These are phyloP conservation scores for Danaus melanippus DNA, from an alignment of 1,140 invertebrate genomes.

Conservation along the genomic window DNA sequence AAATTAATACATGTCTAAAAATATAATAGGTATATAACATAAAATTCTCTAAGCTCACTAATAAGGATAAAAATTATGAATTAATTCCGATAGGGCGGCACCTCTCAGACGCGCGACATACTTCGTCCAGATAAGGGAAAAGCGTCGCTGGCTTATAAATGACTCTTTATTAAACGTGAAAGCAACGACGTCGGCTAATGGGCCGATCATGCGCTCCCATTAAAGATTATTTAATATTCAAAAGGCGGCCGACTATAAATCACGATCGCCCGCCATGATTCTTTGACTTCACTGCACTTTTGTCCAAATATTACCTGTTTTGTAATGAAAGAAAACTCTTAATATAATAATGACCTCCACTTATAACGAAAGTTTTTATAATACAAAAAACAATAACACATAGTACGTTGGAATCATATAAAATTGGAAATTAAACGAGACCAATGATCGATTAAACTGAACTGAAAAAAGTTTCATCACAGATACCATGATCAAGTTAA, in stretches of 20 bases:
- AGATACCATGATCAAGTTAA: no score
- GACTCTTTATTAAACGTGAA: constrained; percentile 72
- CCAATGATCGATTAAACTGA: no score
- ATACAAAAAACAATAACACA: no score
- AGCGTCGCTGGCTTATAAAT: constrained; percentile 69
- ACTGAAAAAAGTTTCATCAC: no score
- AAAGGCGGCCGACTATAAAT: constrained; percentile 67
- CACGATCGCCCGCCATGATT: constrained; percentile 64
- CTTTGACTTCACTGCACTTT: constrained; percentile 64
- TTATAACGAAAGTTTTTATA: no score
- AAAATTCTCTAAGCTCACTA: constrained; percentile 17
- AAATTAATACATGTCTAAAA: constrained; percentile 4
- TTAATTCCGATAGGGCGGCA: constrained; percentile 68
- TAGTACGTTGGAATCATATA: no score
- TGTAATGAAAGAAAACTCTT: constrained; percentile 15
- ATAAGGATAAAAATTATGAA: constrained; percentile 66
- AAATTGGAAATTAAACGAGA: no score
- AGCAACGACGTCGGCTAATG: constrained; percentile 69
- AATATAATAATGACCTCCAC: no score
- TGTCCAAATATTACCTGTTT: constrained; percentile 52
- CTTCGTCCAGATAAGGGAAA: constrained; percentile 68
- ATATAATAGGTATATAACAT: constrained; percentile 22
- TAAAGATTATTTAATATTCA: constrained; percentile 73
- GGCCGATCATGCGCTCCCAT: constrained; percentile 71
- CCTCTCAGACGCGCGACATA: constrained; percentile 67